phyloP scores from a whole-genome alignment of 2,113 vertebrate species.

The Gallinago paraguaiae region DNA sequence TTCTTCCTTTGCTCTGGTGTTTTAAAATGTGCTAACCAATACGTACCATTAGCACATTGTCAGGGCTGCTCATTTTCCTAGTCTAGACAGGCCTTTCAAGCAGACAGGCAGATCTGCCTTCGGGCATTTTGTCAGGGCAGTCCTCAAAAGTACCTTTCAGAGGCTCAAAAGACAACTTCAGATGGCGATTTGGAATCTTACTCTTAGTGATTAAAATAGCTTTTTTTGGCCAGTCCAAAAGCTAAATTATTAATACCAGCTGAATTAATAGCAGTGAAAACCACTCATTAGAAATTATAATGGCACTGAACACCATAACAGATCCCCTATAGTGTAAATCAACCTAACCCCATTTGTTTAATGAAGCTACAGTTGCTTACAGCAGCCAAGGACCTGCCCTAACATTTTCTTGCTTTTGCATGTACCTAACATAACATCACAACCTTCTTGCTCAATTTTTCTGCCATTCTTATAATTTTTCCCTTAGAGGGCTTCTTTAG shows the following conservation, averaged over 20 bases:
- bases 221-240: conserved; percentile 39
- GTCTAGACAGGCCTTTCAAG: conserved; percentile 58
- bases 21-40: conserved; percentile 28
- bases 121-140: conserved; percentile 33
- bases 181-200: conserved; percentile 27
- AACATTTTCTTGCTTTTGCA: conserved; percentile 28
- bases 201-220: conserved; percentile 26
- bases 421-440: neutral
- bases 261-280: conserved; percentile 56
- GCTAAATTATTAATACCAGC: conserved; percentile 45
- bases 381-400: conserved; percentile 31
- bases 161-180: conserved; percentile 38
- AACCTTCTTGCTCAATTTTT: conserved; percentile 52
- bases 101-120: conserved; percentile 33
- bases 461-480: conserved; percentile 60
- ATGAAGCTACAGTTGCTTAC: conserved; percentile 36
- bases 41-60: conserved; percentile 22
- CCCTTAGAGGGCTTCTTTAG: conserved; percentile 66
- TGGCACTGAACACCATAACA: conserved; percentile 12
- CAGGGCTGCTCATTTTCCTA: conserved; percentile 42
- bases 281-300: conserved; percentile 45
- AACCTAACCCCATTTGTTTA: conserved; percentile 31
- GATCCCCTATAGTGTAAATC: conserved; percentile 42
- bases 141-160: conserved; percentile 45
- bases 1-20: neutral